These are phyloP conservation scores for Bostrychus sinensis DNA, from an alignment of 2,113 vertebrate species.

Conservation along the genomic window DNA sequence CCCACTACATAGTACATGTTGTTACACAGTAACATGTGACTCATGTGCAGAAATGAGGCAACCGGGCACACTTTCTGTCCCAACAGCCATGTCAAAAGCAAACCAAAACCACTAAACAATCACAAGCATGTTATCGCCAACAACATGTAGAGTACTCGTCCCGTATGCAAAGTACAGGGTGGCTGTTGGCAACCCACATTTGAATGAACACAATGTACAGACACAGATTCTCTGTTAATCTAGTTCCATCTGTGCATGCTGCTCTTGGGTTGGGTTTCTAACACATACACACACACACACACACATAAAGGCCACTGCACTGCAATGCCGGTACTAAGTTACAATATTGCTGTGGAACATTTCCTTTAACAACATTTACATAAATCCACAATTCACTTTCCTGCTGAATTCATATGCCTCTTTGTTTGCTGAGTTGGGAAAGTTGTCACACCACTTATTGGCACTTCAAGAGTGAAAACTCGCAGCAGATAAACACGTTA, in stretches of 20 bases:
- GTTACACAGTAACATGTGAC: background rate
- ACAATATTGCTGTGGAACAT: background rate
- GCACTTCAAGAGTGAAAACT: conserved; percentile 9
- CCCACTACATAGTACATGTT: no score
- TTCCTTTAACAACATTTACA: background rate
- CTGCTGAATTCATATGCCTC: background rate
- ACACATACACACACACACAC: background rate
- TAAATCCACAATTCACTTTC: background rate
- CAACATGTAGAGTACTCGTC: conserved; percentile 16
- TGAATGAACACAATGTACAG: conserved; percentile 30
- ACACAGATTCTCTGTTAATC: conserved; percentile 34
- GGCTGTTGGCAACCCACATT: conserved; percentile 39
- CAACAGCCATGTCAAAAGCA: background rate
- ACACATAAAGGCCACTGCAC: background rate
- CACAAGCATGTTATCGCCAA: background rate
- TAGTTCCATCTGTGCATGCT: conserved; percentile 54
- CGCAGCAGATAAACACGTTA: background rate
- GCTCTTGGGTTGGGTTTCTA: conserved; percentile 17
- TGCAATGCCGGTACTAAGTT: background rate
- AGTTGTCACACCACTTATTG: conserved; percentile 1
- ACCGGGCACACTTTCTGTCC: background rate
- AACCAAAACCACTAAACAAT: background rate
- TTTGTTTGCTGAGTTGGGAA: background rate
- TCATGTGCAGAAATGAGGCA: background rate
- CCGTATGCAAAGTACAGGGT: conserved; percentile 37